Percentiles rank a stretch among this genome's conserved stretches.
phyloP scores from a whole-genome alignment of 2,888 invertebrate genomes.

The Drosophila picticornis region DNA sequence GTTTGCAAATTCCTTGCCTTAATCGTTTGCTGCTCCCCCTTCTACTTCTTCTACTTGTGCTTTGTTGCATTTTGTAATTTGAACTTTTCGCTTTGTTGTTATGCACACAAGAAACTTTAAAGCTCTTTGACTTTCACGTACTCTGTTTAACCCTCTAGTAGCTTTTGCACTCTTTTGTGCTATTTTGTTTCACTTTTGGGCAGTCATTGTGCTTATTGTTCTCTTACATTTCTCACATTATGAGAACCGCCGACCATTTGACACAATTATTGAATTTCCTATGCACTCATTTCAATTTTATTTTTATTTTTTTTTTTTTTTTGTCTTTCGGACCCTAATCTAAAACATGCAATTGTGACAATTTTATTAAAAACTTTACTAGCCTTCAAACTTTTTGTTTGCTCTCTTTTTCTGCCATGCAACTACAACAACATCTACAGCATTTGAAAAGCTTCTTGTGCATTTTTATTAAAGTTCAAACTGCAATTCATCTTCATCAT shows the following conservation, averaged over 20 bases:
- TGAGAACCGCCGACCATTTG: constrained; percentile 32
- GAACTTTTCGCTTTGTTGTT: constrained; percentile 55
- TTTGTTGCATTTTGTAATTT: constrained; percentile 78
- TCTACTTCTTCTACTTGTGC: not conserved
- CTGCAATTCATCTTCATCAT: constrained; percentile 79
- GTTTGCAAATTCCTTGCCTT: constrained; percentile 61
- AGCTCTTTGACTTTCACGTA: constrained; percentile 2
- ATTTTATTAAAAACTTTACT: constrained; percentile 64
- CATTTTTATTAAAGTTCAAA: constrained; percentile 70
- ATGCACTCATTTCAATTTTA: not conserved
- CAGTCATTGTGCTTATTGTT: constrained; percentile 29
- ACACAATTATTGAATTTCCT: constrained; percentile 63
- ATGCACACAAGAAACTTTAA: constrained; percentile 45
- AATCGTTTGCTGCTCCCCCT: constrained; percentile 11
- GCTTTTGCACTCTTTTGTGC: constrained; percentile 57
- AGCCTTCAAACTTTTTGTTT: constrained; percentile 31
- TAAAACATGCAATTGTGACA: constrained; percentile 64
- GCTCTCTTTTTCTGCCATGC: not conserved
- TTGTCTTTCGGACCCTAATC: constrained; percentile 34
- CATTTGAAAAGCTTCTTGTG: constrained; percentile 55
- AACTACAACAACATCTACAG: constrained; percentile 21
- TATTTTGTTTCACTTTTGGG: constrained; percentile 49
- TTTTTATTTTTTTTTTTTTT: no score
- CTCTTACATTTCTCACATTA: constrained; percentile 21
- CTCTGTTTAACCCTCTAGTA: constrained; percentile 56